Conservation (phyloP, 2,888 invertebrate genomes). For the Biston betularia region DNA sequence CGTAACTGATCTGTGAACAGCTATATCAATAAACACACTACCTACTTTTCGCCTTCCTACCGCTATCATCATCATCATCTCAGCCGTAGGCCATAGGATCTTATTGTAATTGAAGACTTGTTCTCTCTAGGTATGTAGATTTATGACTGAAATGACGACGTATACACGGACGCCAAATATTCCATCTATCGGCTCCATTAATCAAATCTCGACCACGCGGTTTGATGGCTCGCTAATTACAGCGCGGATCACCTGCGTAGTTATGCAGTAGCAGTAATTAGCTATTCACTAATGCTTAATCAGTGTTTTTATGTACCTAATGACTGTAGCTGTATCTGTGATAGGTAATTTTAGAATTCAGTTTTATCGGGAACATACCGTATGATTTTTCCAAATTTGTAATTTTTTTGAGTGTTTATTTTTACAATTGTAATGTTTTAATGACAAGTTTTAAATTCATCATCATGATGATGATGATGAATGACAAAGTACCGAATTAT, state of each 20-base stretch:
- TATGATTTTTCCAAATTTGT: no score
- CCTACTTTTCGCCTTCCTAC: no score
- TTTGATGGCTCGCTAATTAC: conserved; percentile 83
- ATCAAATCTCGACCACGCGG: conserved; percentile 79
- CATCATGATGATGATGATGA: no score
- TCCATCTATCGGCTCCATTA: conserved; percentile 60
- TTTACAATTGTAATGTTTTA: no score
- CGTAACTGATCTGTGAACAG: background rate
- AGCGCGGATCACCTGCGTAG: conserved; percentile 57
- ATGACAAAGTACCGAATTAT: no score
- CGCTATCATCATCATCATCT: no score
- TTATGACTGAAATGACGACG: background rate
- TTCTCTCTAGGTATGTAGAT: background rate
- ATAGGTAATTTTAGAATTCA: no score
- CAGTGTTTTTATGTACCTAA: conserved; percentile 14
- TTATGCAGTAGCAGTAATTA: conserved; percentile 59
- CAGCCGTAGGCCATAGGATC: no score
- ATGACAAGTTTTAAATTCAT: no score
- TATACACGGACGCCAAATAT: conserved; percentile 4
- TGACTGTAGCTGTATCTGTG: conserved; percentile 38
- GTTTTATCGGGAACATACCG: no score
- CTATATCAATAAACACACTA: background rate
- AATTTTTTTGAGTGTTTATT: no score
- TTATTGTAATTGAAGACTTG: no score
- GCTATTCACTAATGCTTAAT: conserved; percentile 53